Evolutionary conservation across 2,113 vertebrate species (phyloP), one percentile per base, ranked within the genome.

Genomic region (Calyptommatus sinebrachiatus): DNA sequence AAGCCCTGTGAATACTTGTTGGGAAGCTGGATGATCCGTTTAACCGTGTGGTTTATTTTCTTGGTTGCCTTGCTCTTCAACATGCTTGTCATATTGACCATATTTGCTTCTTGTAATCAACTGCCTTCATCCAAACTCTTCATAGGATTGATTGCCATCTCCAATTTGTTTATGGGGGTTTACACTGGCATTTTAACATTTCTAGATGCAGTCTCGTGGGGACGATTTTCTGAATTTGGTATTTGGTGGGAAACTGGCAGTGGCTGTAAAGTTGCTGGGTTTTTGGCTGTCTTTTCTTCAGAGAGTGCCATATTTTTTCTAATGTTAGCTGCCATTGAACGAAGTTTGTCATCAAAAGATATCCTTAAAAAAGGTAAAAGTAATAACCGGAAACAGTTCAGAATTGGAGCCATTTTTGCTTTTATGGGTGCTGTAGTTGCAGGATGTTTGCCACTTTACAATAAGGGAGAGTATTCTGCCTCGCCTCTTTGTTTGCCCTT

Each of bases 41-140:
- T 99, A 83, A 99, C 97, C 0, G 97, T 99, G 77, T 99, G 98
- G 98, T 99, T 99, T 93, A 99, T 99, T 94, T 99, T 98, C 92
- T 92, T 99, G 92, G 96, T 98, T 77, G 96, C 98, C 0, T 87
- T 99, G 87, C 91, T 97, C 85, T 99, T 98, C 92, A 99, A 99
- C 91, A 90, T 96, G 77, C 92, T 99, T 86, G 98, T 99, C 80
- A 94, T 97, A 74, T 92, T 96, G 70, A 95, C 95, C 53, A 95
- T 96, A 76, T 98, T 99, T 92, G 93, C 92, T 21, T 92, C 93
- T 60, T 95, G 87, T 67, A 79, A 84, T 71, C 88, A 92, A 0
- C 66, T 97, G 61, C 93, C 97, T 65, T 94, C 97, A 4, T 94
- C 96, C 87, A 94, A 96, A 78, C 88, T 98, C 78, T 96, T 99